phyloP scores from a whole-genome alignment of 1,140 invertebrate genomes.

The Drosophila simulans region DNA sequence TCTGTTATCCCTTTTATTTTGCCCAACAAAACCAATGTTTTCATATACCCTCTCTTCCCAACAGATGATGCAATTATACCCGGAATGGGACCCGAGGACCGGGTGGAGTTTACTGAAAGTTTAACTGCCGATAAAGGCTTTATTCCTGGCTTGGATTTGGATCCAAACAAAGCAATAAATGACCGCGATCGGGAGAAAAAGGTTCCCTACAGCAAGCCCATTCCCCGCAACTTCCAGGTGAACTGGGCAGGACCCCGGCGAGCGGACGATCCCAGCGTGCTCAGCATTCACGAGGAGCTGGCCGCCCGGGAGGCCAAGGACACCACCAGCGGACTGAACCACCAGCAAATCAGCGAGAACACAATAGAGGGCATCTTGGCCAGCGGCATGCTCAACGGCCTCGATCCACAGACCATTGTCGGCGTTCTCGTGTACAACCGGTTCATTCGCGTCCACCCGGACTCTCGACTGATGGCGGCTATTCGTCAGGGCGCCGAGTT shows the following conservation, averaged over 20 bases:
- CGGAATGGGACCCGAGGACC: slow-evolving; percentile 95
- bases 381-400: slow-evolving; percentile 86
- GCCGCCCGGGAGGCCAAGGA: slow-evolving; percentile 85
- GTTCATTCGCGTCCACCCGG: slow-evolving; percentile 90
- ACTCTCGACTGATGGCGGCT: slow-evolving; percentile 89
- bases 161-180: slow-evolving; percentile 86
- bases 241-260: slow-evolving; percentile 94
- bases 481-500: slow-evolving; percentile 91
- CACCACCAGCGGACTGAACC: slow-evolving; percentile 86
- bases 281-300: slow-evolving; percentile 74
- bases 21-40: no score
- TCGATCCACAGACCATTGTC: slow-evolving; percentile 91
- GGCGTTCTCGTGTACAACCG: slow-evolving; percentile 89
- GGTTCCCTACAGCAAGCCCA: slow-evolving; percentile 97
- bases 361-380: slow-evolving; percentile 89
- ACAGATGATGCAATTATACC: slow-evolving; percentile 93
- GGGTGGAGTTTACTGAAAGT: slow-evolving; percentile 88
- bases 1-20: slow-evolving; percentile 53
- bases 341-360: slow-evolving; percentile 90
- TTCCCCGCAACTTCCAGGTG: slow-evolving; percentile 97
- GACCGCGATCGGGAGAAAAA: slow-evolving; percentile 91
- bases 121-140: slow-evolving; percentile 86
- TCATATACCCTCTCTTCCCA: no score
- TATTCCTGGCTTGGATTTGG: slow-evolving; percentile 95
- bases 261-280: slow-evolving; percentile 84